These are phyloP conservation scores for Pemphigus obesinymphae DNA, from an alignment of 1,140 invertebrate species.

Conservation along the genomic window DNA sequence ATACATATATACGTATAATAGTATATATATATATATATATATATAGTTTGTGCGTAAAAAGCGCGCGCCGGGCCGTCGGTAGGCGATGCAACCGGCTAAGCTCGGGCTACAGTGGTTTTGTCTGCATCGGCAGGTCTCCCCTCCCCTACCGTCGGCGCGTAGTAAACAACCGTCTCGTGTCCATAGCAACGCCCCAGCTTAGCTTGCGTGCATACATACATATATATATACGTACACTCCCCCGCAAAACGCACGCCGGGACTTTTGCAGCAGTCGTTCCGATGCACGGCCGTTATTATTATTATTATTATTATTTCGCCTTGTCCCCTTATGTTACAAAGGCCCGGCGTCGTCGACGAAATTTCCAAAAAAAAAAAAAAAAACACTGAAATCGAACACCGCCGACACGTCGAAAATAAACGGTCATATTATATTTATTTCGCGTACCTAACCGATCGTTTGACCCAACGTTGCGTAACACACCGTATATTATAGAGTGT, in stretches of 20 bases:
- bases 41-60: background rate
- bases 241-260: background rate
- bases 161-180: slow-evolving; percentile 34
- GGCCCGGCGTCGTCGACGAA: too few relatives aligned
- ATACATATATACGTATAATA: background rate
- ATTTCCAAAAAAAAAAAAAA: too few relatives aligned
- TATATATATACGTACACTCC: background rate
- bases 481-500: too few relatives aligned
- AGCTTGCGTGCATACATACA: too few relatives aligned
- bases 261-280: too few relatives aligned
- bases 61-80: background rate
- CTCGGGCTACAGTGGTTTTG: background rate
- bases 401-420: slow-evolving; percentile 13
- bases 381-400: too few relatives aligned
- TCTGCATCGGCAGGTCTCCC: background rate
- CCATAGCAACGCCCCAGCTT: slow-evolving; percentile 31
- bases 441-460: too few relatives aligned
- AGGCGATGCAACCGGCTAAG: slow-evolving; percentile 16
- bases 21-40: background rate
- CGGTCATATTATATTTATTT: background rate
- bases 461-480: too few relatives aligned
- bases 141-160: background rate
- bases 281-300: too few relatives aligned
- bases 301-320: too few relatives aligned
- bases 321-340: too few relatives aligned